Percentiles rank a stretch among this genome's conserved stretches.
Evolutionary conservation across 1,140 invertebrate species (phyloP).

Genomic region (Stenopsyche tienmushanensis): DNA sequence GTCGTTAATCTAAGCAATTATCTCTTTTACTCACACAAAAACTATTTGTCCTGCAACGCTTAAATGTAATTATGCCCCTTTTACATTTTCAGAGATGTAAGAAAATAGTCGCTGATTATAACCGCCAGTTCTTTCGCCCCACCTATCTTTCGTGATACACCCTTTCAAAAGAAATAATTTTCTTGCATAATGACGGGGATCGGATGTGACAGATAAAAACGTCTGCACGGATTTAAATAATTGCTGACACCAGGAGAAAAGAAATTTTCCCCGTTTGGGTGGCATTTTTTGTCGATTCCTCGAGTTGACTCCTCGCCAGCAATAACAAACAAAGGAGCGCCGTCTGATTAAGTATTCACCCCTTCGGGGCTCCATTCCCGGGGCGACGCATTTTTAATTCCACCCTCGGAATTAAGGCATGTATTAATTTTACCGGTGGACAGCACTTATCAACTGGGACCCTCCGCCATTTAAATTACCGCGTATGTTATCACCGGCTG

Average conservation of each 20-base stretch:
- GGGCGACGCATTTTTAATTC: constrained; percentile 11
- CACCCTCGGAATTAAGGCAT: constrained; percentile 10
- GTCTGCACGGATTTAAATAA: not conserved
- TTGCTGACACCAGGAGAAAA: not conserved
- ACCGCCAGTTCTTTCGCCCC: too few species aligned
- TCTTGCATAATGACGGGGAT: not conserved
- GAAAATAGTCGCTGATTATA: too few species aligned
- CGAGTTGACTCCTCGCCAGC: not conserved
- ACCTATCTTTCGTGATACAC: too few species aligned
- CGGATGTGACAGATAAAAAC: not conserved
- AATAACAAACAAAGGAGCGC: constrained; percentile 7
- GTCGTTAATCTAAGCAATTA: too few species aligned
- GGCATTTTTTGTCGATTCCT: not conserved
- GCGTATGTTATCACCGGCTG: not conserved
- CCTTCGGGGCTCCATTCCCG: not conserved
- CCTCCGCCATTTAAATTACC: not conserved
- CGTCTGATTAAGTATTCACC: constrained; percentile 15
- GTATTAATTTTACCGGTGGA: constrained; percentile 11
- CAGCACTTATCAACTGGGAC: constrained; percentile 3
- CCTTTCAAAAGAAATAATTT: too few species aligned
- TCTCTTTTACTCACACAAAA: too few species aligned
- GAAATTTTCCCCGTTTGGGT: not conserved
- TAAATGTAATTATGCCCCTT: too few species aligned
- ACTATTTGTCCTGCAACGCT: too few species aligned
- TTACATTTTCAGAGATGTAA: too few species aligned